A percentile compares a stretch with the other conserved stretches of the same genome.
Evolutionary conservation across 2,797 vertebrate species (phyloP).

Genomic region (Pseudocheirus occidentalis): DNA sequence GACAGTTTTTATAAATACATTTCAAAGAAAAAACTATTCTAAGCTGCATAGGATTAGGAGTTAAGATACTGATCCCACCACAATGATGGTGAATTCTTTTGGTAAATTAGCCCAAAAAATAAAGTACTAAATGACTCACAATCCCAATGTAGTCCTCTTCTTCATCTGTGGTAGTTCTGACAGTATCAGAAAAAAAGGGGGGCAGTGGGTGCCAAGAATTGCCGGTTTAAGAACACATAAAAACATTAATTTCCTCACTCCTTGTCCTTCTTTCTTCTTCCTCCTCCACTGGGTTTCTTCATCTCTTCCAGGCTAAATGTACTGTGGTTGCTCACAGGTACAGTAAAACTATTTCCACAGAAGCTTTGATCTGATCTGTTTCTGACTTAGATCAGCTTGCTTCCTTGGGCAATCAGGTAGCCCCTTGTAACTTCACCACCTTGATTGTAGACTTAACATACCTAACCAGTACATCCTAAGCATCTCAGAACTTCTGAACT

Average conservation of each 20-base stretch:
- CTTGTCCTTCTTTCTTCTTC: not conserved
- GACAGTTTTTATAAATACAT: not conserved
- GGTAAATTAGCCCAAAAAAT: not conserved
- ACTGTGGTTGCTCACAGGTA: not conserved
- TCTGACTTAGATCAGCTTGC: not conserved
- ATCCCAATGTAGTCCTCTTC: not conserved
- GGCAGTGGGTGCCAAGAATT: too few relatives aligned
- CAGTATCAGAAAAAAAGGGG: not conserved
- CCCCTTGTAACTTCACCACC: not conserved
- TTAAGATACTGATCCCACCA: not conserved
- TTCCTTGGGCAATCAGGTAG: not conserved
- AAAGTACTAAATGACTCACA: not conserved
- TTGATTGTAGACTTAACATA: not conserved
- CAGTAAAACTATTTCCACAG: not conserved
- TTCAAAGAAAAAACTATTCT: not conserved
- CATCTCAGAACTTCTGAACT: not conserved
- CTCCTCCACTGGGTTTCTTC: too few relatives aligned
- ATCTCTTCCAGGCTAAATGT: not conserved
- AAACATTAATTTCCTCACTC: not conserved
- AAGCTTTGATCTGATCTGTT: not conserved
- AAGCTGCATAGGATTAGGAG: too few relatives aligned
- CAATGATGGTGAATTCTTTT: not conserved
- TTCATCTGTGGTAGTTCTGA: not conserved
- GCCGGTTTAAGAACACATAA: too few relatives aligned
- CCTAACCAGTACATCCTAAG: not conserved